These are phyloP conservation scores for Agriopis leucophaearia DNA, from an alignment of 2,888 invertebrate genomes.

Conservation along the genomic window DNA sequence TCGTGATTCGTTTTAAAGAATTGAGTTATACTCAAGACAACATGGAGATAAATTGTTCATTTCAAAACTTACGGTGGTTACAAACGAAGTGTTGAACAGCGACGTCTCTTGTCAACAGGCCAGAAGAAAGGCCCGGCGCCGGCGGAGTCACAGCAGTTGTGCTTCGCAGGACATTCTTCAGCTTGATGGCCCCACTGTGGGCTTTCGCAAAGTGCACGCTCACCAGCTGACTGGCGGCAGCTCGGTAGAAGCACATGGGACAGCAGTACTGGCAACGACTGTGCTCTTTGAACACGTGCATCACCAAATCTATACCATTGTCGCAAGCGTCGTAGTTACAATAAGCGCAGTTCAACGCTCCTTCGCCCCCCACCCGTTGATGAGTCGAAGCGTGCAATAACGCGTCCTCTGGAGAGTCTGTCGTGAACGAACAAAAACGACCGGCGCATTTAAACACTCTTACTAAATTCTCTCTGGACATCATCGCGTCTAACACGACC, in stretches of 20 bases:
- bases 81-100: slow-evolving; percentile 72
- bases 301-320: slow-evolving; percentile 75
- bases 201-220: slow-evolving; percentile 83
- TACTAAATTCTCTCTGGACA: slow-evolving; percentile 76
- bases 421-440: slow-evolving; percentile 73
- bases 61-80: slow-evolving; percentile 58
- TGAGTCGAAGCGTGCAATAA: slow-evolving; percentile 74
- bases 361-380: slow-evolving; percentile 66
- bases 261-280: slow-evolving; percentile 88
- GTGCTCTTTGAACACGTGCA: slow-evolving; percentile 88
- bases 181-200: slow-evolving; percentile 56
- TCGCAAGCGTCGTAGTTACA: slow-evolving; percentile 78
- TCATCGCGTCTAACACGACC: slow-evolving; percentile 79
- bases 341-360: slow-evolving; percentile 86
- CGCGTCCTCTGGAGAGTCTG: slow-evolving; percentile 70
- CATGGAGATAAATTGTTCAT: neutral
- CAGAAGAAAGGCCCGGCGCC: slow-evolving; percentile 42
- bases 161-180: slow-evolving; percentile 54
- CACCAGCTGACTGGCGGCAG: slow-evolving; percentile 86
- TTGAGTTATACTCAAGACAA: neutral
- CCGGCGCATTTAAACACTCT: slow-evolving; percentile 80
- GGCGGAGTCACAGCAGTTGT: slow-evolving; percentile 48
- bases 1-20: too few relatives aligned
- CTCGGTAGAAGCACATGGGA: slow-evolving; percentile 89
- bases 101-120: slow-evolving; percentile 63